These are phyloP conservation scores for Chelon labrosus DNA, from an alignment of 2,797 vertebrate species.

Conservation along the genomic window DNA sequence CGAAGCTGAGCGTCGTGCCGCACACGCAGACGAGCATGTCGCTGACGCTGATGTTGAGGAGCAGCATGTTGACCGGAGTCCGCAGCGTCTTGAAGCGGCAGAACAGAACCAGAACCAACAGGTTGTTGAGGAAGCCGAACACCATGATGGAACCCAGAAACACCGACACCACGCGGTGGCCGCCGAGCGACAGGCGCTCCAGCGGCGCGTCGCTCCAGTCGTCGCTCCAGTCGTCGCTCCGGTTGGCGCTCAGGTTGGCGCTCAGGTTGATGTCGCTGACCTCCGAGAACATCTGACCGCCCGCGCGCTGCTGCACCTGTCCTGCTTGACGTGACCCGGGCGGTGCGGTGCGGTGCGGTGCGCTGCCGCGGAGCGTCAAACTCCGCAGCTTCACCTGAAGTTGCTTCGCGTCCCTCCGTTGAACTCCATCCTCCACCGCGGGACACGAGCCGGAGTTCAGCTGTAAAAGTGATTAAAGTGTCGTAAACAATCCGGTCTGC, in stretches of 20 bases:
- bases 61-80: slow-evolving; percentile 88
- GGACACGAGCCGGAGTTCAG: too few species aligned
- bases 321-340: background rate
- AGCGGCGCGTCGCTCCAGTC: slow-evolving; percentile 59
- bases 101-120: slow-evolving; percentile 86
- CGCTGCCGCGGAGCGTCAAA: too few species aligned
- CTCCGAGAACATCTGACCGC: slow-evolving; percentile 45
- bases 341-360: too few species aligned
- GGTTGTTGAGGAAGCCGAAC: slow-evolving; percentile 87
- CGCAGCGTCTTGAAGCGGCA: slow-evolving; percentile 86
- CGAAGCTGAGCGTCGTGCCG: slow-evolving; percentile 87
- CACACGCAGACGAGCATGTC: slow-evolving; percentile 88
- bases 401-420: too few species aligned
- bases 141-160: slow-evolving; percentile 87
- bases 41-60: slow-evolving; percentile 88
- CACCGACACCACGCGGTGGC: slow-evolving; percentile 81
- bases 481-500: too few species aligned
- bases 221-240: slow-evolving; percentile 40
- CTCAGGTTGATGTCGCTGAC: slow-evolving; percentile 66
- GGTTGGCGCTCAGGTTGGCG: slow-evolving; percentile 16
- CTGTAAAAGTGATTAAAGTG: too few species aligned
- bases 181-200: slow-evolving; percentile 75
- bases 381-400: too few species aligned
- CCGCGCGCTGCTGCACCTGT: background rate
- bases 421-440: too few species aligned